Evolutionary conservation across 2,888 invertebrate genomes (phyloP).

Genomic region (Cerastoderma edule): DNA sequence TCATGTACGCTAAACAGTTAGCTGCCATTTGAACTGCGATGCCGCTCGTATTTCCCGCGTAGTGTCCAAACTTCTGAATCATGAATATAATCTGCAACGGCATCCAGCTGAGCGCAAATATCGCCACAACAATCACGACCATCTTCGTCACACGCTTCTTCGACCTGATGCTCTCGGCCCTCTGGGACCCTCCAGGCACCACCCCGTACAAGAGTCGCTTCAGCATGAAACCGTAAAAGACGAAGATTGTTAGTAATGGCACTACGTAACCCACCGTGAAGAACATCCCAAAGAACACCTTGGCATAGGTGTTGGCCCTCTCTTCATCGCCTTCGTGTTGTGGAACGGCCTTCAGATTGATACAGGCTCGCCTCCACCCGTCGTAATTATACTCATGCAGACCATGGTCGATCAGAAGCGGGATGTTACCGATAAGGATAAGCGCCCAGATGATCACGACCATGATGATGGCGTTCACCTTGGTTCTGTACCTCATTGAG

Average conservation of each 20-base stretch:
- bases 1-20: slow-evolving; percentile 90
- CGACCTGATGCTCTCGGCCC: slow-evolving; percentile 92
- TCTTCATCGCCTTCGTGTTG: slow-evolving; percentile 10
- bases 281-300: slow-evolving; percentile 84
- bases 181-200: slow-evolving; percentile 88
- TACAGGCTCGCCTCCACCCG: slow-evolving; percentile 73
- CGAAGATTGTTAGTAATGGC: slow-evolving; percentile 93
- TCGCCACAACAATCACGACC: slow-evolving; percentile 95
- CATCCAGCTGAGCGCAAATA: slow-evolving; percentile 97
- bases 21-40: slow-evolving; percentile 83
- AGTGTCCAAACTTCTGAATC: slow-evolving; percentile 89
- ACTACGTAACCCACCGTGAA: slow-evolving; percentile 94
- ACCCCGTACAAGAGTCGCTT: slow-evolving; percentile 92
- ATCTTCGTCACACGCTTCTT: slow-evolving; percentile 95
- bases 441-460: slow-evolving; percentile 92
- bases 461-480: slow-evolving; percentile 91
- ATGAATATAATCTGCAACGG: slow-evolving; percentile 91
- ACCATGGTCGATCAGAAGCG: slow-evolving; percentile 77
- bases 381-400: slow-evolving; percentile 82
- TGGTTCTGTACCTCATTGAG: slow-evolving; percentile 93
- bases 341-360: slow-evolving; percentile 52
- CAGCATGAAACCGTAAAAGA: slow-evolving; percentile 95
- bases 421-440: slow-evolving; percentile 85
- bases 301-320: slow-evolving; percentile 19
- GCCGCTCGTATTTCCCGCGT: slow-evolving; percentile 87